Evolutionary conservation across 2,888 invertebrate genomes (phyloP).

Genomic region (Alentia gelatinosa): DNA sequence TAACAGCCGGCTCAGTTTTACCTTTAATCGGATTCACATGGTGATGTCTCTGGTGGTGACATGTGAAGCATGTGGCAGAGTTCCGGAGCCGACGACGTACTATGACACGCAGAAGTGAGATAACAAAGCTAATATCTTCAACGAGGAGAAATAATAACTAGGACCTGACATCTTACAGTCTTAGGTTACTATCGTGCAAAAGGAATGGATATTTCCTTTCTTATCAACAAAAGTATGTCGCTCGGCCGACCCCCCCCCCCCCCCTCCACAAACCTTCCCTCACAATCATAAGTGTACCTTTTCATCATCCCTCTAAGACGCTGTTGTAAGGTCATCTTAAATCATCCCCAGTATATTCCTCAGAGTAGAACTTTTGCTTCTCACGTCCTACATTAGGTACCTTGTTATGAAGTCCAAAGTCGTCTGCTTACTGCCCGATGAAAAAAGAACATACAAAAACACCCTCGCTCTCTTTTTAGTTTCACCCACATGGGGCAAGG

Average conservation of each 20-base stretch:
- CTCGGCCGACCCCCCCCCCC: no score
- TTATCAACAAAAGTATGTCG: no score
- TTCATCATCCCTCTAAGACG: no score
- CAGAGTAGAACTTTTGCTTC: neutral
- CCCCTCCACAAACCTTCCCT: no score
- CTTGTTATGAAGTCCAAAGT: neutral
- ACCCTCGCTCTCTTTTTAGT: neutral
- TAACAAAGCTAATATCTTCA: neutral
- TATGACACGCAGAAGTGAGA: neutral
- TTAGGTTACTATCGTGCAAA: no score
- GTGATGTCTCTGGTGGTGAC: neutral
- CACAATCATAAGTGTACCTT: no score
- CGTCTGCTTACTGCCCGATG: neutral
- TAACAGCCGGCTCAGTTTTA: neutral
- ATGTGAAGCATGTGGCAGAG: neutral
- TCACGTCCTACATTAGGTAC: neutral
- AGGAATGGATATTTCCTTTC: no score
- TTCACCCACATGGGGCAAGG: neutral
- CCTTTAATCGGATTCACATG: neutral
- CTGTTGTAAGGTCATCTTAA: no score
- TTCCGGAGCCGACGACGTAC: neutral
- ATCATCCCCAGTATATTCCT: no score
- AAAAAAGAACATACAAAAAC: neutral
- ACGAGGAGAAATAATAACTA: no score
- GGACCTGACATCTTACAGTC: no score